Evolutionary conservation across 2,113 vertebrate genomes (phyloP).

Genomic region (Anser cygnoides): DNA sequence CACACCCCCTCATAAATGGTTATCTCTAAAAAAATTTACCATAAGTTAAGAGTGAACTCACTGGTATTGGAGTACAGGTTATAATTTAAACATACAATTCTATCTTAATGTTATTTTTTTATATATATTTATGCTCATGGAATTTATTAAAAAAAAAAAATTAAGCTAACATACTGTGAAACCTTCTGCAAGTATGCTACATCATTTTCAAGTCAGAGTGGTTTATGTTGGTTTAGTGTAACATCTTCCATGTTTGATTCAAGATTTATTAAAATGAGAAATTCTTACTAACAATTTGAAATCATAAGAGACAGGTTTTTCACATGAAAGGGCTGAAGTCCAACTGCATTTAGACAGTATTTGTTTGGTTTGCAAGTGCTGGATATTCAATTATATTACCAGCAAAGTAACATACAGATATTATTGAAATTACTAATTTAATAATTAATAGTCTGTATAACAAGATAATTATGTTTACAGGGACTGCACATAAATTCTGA

Average conservation of each 20-base stretch:
- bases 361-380: neutral
- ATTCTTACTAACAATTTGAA: neutral
- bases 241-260: neutral
- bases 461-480: neutral
- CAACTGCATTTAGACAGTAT: neutral
- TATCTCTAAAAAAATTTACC: neutral
- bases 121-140: neutral
- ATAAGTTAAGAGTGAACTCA: neutral
- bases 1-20: neutral
- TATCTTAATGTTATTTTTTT: neutral
- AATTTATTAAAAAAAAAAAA: neutral
- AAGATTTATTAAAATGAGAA: neutral
- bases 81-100: neutral
- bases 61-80: neutral
- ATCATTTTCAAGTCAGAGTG: neutral
- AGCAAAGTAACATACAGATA: neutral
- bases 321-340: rapidly evolving
- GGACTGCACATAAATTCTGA: neutral
- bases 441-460: neutral
- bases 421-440: neutral
- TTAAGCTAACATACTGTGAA: neutral
- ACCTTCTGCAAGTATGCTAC: neutral
- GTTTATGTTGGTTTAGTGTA: neutral
- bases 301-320: neutral
- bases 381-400: neutral